These are phyloP conservation scores for Gisinianus flammeolus DNA, from an alignment of 2,888 invertebrate genomes.

Conservation along the genomic window DNA sequence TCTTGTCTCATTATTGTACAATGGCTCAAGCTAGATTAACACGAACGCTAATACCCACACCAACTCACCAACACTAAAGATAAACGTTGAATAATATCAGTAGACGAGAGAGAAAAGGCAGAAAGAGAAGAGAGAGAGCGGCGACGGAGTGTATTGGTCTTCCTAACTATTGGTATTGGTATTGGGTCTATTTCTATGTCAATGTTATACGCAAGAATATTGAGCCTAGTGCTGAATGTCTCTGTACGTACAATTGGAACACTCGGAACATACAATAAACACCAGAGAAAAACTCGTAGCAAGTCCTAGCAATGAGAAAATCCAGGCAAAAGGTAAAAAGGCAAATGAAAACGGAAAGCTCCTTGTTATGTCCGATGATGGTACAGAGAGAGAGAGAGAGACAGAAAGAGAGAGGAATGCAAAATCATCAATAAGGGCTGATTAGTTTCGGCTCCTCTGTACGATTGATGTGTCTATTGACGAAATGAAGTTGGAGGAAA, in stretches of 20 bases:
- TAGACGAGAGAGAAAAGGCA: neutral
- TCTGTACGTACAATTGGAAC: constrained; percentile 4
- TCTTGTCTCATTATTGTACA: neutral
- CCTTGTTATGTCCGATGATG: no score
- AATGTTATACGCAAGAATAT: no score
- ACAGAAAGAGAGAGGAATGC: constrained; percentile 49
- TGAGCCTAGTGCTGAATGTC: constrained; percentile 12
- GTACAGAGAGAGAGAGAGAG: neutral
- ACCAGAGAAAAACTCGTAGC: neutral
- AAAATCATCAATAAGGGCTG: constrained; percentile 58
- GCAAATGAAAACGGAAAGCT: neutral
- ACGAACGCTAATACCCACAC: neutral
- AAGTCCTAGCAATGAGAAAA: neutral
- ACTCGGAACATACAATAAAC: neutral
- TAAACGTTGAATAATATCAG: neutral
- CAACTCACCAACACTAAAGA: neutral
- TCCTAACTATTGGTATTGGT: no score
- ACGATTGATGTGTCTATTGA: constrained; percentile 54
- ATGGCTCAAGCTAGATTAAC: neutral
- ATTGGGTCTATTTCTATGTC: neutral
- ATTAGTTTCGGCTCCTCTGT: constrained; percentile 58
- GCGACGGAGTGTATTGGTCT: no score
- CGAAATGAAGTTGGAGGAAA: constrained; percentile 27
- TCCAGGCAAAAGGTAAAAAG: neutral
- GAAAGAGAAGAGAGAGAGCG: neutral